These are phyloP conservation scores for Coleophora deauratella DNA, from an alignment of 2,888 invertebrate species.

Conservation along the genomic window DNA sequence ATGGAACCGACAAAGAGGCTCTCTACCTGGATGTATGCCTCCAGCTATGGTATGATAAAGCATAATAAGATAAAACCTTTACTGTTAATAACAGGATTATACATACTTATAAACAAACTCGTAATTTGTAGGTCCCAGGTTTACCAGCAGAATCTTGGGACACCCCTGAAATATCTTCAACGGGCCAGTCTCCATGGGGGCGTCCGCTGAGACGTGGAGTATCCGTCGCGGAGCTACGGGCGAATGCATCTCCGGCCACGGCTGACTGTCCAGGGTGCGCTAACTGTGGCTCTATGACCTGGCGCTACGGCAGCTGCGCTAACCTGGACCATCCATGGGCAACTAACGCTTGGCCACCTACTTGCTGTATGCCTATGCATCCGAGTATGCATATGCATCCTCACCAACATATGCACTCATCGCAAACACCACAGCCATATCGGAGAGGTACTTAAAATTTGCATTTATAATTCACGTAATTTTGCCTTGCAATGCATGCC, in stretches of 20 bases:
- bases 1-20: constrained; percentile 49
- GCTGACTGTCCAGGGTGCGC: constrained; percentile 31
- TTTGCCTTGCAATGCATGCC: no score
- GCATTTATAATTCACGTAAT: no score
- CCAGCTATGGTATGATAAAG: constrained; percentile 32
- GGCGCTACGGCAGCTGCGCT: constrained; percentile 66
- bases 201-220: constrained; percentile 56
- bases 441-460: constrained; percentile 47
- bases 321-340: constrained; percentile 53
- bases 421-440: constrained; percentile 54
- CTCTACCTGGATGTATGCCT: constrained; percentile 42
- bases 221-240: constrained; percentile 55
- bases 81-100: no score
- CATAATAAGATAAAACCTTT: background rate
- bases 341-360: constrained; percentile 25
- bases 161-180: constrained; percentile 26
- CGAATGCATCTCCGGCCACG: constrained; percentile 21
- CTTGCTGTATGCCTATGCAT: constrained; percentile 29
- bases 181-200: constrained; percentile 41
- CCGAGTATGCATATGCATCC: constrained; percentile 15
- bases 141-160: constrained; percentile 42
- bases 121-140: no score
- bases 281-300: constrained; percentile 34
- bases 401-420: constrained; percentile 32
- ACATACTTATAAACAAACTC: no score